Evolutionary conservation across 1,140 invertebrate species (phyloP).

Genomic region (Ceratina australensis): DNA sequence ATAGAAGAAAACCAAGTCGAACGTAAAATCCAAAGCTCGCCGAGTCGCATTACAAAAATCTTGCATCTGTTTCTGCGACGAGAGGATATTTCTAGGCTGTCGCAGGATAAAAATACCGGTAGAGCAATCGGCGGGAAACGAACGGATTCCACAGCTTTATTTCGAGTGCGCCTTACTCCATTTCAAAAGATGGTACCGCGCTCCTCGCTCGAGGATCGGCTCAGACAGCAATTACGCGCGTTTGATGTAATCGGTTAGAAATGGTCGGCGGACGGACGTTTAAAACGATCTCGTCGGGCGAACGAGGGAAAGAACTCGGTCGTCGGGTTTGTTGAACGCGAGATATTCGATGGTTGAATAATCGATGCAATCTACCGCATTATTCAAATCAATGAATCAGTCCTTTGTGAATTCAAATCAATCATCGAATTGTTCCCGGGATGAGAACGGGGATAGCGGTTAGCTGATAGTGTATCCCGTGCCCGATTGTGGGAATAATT

Average conservation of each 20-base stretch:
- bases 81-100: too few species aligned
- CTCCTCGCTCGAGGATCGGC: conserved; percentile 4
- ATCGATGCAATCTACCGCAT: neutral
- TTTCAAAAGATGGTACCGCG: conserved; percentile 23
- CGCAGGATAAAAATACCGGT: too few species aligned
- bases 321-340: neutral
- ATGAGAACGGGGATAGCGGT: too few species aligned
- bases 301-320: neutral
- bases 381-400: neutral
- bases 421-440: too few species aligned
- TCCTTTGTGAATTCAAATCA: neutral
- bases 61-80: too few species aligned
- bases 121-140: too few species aligned
- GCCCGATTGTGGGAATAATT: too few species aligned
- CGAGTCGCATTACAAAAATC: too few species aligned
- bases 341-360: neutral
- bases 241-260: conserved; percentile 28
- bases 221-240: conserved; percentile 21
- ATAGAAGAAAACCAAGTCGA: too few species aligned
- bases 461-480: too few species aligned
- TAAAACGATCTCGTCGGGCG: neutral
- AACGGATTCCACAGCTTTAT: too few species aligned
- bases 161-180: conserved; percentile 14
- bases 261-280: neutral
- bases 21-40: too few species aligned